A percentile compares a stretch with the other conserved stretches of the same genome.
Evolutionary conservation across 2,888 invertebrate species (phyloP).

Genomic region (Vandiemenella viatica): DNA sequence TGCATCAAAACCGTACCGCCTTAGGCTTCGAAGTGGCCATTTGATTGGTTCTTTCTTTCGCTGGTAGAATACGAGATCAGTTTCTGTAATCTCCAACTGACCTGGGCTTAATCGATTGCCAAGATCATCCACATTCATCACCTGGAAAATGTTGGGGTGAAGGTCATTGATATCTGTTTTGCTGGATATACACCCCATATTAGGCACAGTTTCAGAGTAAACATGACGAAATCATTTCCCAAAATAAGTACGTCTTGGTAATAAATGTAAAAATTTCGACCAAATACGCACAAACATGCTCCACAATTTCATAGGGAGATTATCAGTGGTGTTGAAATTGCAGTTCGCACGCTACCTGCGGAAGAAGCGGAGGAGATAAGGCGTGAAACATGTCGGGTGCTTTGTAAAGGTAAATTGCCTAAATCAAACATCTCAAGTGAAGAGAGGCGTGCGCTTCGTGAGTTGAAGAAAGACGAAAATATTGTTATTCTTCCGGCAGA

Average conservation of each 20-base stretch:
- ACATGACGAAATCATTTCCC: not conserved
- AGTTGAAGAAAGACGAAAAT: too few species aligned
- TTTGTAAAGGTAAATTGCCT: too few species aligned
- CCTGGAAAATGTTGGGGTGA: slow-evolving; percentile 58
- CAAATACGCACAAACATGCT: not conserved
- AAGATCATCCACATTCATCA: slow-evolving; percentile 23
- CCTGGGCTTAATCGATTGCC: slow-evolving; percentile 53
- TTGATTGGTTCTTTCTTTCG: slow-evolving; percentile 60
- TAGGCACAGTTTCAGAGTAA: too few species aligned
- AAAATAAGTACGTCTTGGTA: not conserved
- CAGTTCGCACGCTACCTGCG: too few species aligned
- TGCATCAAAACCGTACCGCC: slow-evolving; percentile 83
- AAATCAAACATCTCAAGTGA: too few species aligned
- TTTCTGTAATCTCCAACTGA: slow-evolving; percentile 72
- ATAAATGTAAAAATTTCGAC: not conserved
- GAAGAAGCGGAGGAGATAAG: too few species aligned
- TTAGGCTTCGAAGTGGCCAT: slow-evolving; percentile 79
- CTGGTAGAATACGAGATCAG: slow-evolving; percentile 65
- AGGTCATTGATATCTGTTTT: slow-evolving; percentile 57
- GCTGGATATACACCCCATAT: slow-evolving; percentile 69
- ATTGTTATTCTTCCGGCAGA: too few species aligned
- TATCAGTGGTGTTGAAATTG: too few species aligned
- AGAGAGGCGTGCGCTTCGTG: too few species aligned
- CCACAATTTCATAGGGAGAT: too few species aligned
- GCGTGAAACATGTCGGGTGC: too few species aligned